Evolutionary conservation across 1,140 invertebrate species (phyloP).

Genomic region (Uloborus diversus): DNA sequence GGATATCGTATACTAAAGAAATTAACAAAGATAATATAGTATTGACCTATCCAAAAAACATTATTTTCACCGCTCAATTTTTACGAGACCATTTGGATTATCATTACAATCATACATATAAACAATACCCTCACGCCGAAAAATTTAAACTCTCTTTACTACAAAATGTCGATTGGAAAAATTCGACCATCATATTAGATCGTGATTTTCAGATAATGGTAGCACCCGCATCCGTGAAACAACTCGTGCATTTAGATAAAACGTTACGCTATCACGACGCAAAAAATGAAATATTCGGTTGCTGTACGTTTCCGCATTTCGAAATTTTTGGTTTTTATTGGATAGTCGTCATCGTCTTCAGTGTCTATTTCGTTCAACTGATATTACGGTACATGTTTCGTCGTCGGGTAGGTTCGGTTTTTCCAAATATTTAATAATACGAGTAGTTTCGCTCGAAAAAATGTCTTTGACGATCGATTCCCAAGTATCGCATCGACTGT

Average conservation of each 20-base stretch:
- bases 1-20: too few relatives aligned
- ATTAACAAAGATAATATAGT: too few relatives aligned
- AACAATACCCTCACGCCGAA: background rate
- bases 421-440: background rate
- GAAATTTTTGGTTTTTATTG: background rate
- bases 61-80: slow-evolving; percentile 4
- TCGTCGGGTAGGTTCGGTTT: background rate
- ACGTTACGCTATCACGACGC: background rate
- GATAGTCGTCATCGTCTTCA: background rate
- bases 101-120: background rate
- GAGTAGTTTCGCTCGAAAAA: background rate
- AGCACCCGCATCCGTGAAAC: background rate
- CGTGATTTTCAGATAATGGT: background rate
- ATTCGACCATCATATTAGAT: background rate
- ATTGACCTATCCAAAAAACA: background rate
- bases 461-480: background rate
- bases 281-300: background rate
- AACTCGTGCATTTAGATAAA: background rate
- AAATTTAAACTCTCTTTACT: background rate
- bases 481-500: fast-evolving
- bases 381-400: background rate
- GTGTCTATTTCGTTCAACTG: background rate
- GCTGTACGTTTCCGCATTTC: background rate
- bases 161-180: background rate
- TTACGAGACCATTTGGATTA: background rate